These are phyloP conservation scores for Drosophila infuscata DNA, from an alignment of 2,888 invertebrate species.

Conservation along the genomic window DNA sequence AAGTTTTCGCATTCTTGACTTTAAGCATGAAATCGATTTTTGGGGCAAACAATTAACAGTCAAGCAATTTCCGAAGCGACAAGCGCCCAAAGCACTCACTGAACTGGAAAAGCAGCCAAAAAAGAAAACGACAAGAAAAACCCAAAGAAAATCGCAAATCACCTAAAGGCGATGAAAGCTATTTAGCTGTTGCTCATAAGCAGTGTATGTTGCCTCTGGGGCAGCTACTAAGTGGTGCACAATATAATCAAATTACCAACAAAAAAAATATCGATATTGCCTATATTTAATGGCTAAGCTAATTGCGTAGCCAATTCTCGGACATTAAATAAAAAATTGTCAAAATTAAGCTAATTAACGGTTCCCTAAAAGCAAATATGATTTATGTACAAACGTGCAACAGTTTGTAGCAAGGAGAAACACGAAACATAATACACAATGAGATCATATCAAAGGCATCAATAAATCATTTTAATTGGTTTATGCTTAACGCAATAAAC, in stretches of 20 bases:
- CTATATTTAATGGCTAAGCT: conserved; percentile 33
- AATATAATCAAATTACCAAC: conserved; percentile 35
- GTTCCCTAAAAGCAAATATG: not conserved
- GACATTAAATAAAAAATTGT: conserved; percentile 43
- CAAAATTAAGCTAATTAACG: conserved; percentile 40
- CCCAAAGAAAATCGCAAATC: conserved; percentile 18
- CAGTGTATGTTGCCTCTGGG: conserved; percentile 29
- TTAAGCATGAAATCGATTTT: conserved; percentile 66
- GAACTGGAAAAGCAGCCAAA: conserved; percentile 53
- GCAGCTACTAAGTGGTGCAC: conserved; percentile 10
- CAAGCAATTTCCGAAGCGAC: conserved; percentile 72
- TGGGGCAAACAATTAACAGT: conserved; percentile 73
- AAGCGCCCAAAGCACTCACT: conserved; percentile 54
- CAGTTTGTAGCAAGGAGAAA: not conserved
- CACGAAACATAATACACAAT: conserved; percentile 21
- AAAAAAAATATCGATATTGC: conserved; percentile 17
- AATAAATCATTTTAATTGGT: conserved; percentile 73
- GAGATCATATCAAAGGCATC: conserved; percentile 32
- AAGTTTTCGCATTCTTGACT: conserved; percentile 60
- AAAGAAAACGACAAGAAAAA: conserved; percentile 1
- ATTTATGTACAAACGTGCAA: conserved; percentile 30
- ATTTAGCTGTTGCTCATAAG: conserved; percentile 56
- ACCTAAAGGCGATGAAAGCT: conserved; percentile 44
- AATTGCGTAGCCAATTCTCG: conserved; percentile 28
- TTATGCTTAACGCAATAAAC: conserved; percentile 18